These are phyloP conservation scores for Pollenia griseotomentosa DNA, from an alignment of 2,888 invertebrate genomes.

Conservation along the genomic window DNA sequence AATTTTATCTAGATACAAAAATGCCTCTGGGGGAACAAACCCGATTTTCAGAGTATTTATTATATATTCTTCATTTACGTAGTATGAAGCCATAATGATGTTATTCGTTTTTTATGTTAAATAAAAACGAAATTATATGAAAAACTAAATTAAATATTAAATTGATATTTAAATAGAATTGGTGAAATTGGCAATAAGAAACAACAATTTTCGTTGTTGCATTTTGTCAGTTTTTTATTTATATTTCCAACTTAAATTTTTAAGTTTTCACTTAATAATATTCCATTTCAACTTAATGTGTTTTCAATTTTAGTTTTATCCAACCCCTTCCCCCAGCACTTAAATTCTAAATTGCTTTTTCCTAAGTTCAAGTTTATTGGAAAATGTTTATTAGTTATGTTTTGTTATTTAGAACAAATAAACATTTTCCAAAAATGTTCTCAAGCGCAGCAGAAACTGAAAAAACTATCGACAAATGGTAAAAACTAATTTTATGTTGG, in stretches of 20 bases:
- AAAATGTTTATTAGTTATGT: constrained; percentile 12
- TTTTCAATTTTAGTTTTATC: background rate
- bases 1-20: no score
- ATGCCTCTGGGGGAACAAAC: no score
- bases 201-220: no score
- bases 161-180: no score
- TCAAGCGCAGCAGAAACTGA: constrained; percentile 30
- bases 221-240: no score
- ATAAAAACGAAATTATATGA: no score
- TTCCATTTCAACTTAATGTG: background rate
- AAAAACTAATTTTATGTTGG: constrained; percentile 11
- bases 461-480: background rate
- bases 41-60: background rate
- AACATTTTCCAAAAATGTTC: constrained; percentile 25
- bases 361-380: constrained; percentile 51
- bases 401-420: constrained; percentile 5
- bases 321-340: background rate
- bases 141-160: no score
- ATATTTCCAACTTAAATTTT: background rate
- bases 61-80: background rate
- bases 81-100: constrained; percentile 6
- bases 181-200: no score
- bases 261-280: no score
- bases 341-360: background rate
- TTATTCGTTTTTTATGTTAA: no score